Conservation (phyloP, 1,140 invertebrate genomes). For the Episyrphus balteatus region DNA sequence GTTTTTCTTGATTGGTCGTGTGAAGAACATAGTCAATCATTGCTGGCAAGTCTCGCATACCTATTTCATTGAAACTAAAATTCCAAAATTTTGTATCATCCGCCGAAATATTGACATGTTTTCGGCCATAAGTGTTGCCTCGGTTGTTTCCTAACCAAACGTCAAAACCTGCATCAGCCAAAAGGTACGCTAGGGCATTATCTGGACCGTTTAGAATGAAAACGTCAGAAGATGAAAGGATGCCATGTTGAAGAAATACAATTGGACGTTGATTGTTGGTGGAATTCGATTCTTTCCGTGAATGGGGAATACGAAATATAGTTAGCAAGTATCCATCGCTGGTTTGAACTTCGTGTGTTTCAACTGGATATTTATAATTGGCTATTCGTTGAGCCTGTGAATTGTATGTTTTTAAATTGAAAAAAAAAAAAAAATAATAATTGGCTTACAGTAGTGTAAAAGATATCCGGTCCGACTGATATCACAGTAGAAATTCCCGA, state of each 20-base stretch:
- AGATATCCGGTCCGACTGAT: too few relatives aligned
- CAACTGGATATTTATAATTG: slow-evolving; percentile 41
- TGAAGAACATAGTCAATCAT: slow-evolving; percentile 54
- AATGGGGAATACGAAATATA: slow-evolving; percentile 40
- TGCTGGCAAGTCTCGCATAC: slow-evolving; percentile 53
- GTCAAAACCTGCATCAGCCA: slow-evolving; percentile 62
- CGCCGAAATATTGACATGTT: slow-evolving; percentile 43
- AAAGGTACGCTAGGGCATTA: slow-evolving; percentile 43
- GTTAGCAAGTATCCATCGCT: slow-evolving; percentile 43
- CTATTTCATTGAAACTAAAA: slow-evolving; percentile 58
- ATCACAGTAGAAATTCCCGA: too few relatives aligned
- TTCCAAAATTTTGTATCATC: slow-evolving; percentile 47
- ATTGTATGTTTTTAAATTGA: too few relatives aligned
- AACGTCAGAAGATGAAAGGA: slow-evolving; percentile 66
- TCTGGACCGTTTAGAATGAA: slow-evolving; percentile 58
- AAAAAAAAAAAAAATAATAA: too few relatives aligned
- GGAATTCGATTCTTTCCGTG: slow-evolving; percentile 15
- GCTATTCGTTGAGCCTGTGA: slow-evolving; percentile 26
- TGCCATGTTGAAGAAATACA: slow-evolving; percentile 63
- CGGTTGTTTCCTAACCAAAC: slow-evolving; percentile 50
- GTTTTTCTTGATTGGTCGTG: slow-evolving; percentile 39
- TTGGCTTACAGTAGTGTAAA: too few relatives aligned
- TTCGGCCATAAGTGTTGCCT: slow-evolving; percentile 53
- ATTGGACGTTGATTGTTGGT: slow-evolving; percentile 24
- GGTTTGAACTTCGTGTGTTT: slow-evolving; percentile 42